Conservation (phyloP, 2,113 vertebrate species). For the Eolophus roseicapilla region DNA sequence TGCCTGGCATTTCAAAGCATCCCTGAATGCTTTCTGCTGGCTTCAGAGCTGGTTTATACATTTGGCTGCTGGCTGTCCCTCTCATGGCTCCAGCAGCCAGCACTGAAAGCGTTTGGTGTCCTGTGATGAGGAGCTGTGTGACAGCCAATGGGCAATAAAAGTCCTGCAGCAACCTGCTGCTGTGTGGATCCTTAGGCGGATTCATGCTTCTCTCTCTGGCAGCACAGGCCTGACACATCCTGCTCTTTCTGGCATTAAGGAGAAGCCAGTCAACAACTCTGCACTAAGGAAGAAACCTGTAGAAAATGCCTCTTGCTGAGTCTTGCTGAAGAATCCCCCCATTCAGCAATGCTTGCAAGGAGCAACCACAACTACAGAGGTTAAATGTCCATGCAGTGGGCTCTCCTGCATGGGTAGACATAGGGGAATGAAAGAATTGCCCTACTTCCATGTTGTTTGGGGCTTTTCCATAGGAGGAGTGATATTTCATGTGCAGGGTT, state of each 20-base stretch:
- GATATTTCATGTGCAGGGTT: not conserved
- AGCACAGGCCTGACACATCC: not conserved
- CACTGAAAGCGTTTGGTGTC: not conserved
- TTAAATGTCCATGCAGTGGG: not conserved
- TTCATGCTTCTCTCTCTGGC: not conserved
- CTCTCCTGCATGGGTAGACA: not conserved
- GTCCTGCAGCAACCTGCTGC: not conserved
- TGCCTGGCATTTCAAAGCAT: not conserved
- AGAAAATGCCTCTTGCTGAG: not conserved
- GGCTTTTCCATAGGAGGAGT: not conserved
- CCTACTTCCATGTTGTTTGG: not conserved
- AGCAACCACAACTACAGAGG: not conserved
- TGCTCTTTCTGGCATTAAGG: not conserved
- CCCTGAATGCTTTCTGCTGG: not conserved
- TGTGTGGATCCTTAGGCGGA: not conserved
- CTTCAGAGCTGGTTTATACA: not conserved
- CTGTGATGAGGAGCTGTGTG: not conserved
- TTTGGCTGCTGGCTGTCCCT: not conserved
- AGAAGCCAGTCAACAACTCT: not conserved
- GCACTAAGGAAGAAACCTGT: not conserved
- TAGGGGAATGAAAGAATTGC: not conserved
- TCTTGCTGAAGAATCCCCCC: not conserved
- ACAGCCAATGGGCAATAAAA: not conserved
- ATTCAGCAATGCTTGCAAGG: accelerated
- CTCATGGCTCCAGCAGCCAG: not conserved